phyloP scores from a whole-genome alignment of 2,797 vertebrate genomes.

The Valencia hispanica region DNA sequence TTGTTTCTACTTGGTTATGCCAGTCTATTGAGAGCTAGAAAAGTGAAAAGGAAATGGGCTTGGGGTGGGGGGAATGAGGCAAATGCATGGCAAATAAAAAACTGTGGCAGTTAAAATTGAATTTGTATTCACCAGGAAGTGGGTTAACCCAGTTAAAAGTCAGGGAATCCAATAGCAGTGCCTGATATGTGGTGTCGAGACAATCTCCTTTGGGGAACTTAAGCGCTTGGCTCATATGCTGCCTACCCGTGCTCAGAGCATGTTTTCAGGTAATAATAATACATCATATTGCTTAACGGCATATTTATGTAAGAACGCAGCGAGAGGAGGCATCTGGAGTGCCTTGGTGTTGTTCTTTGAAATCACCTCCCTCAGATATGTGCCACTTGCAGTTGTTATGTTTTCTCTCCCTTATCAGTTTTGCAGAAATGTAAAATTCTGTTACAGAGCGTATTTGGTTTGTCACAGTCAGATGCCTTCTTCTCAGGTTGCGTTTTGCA shows the following conservation, averaged over 20 bases:
- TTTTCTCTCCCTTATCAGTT: slow-evolving; percentile 79
- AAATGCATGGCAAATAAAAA: slow-evolving; percentile 77
- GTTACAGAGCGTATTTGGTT: slow-evolving; percentile 76
- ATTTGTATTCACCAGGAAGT: slow-evolving; percentile 88
- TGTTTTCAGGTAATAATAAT: slow-evolving; percentile 83
- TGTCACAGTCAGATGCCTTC: slow-evolving; percentile 78
- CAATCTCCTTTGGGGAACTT: slow-evolving; percentile 81
- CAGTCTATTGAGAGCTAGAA: slow-evolving; percentile 79
- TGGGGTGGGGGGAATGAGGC: slow-evolving; percentile 29
- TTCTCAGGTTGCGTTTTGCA: slow-evolving; percentile 65
- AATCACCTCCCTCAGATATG: slow-evolving; percentile 74
- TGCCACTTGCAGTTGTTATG: slow-evolving; percentile 71
- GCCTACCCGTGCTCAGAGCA: slow-evolving; percentile 74
- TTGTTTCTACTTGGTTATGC: slow-evolving; percentile 82
- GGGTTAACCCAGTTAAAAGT: slow-evolving; percentile 87
- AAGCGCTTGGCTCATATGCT: slow-evolving; percentile 74
- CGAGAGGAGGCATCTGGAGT: slow-evolving; percentile 65
- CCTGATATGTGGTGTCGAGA: slow-evolving; percentile 81
- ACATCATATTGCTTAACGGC: slow-evolving; percentile 80
- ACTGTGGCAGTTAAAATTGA: slow-evolving; percentile 84
- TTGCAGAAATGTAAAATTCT: slow-evolving; percentile 74
- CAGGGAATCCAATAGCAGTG: slow-evolving; percentile 84
- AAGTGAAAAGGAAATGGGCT: slow-evolving; percentile 56
- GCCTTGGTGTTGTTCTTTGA: slow-evolving; percentile 77
- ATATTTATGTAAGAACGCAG: slow-evolving; percentile 77